Evolutionary conservation across 2,888 invertebrate genomes (phyloP), one percentile per base, ranked within the genome.

Genomic region (Andricus curvator): DNA sequence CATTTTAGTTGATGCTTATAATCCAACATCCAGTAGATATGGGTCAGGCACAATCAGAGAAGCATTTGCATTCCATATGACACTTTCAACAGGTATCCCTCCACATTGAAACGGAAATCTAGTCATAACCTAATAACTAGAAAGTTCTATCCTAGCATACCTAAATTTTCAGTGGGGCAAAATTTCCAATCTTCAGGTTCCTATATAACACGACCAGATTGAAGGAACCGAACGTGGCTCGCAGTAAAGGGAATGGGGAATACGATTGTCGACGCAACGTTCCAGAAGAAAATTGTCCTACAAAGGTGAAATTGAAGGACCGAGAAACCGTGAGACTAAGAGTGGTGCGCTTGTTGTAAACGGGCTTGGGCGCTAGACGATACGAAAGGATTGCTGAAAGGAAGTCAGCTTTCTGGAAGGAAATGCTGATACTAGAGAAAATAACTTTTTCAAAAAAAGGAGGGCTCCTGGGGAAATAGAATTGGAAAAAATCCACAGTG

Each of bases 251-350:
- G 87, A 89, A 90, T 86, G 87, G 88, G 88, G 87, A 91, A 91
- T 91, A 90, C 91, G 90, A 91, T 91, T 91, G 91, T 89, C 88
- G 89, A 88, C 81, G 87, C 88, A 90, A 88, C 89, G 90, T 89
- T 90, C 90, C 89, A 89, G 90, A 90, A 91, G 89, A 89, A 90
- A 90, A 91, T 90, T 91, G 88, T 88, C 88, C 88, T 88, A 88
- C 86, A 88, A 90, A 88, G 87, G 86, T 85, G 84, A 83, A 87
- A 85, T 85, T 83, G 84, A 85, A 85, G 83, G 82, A 80, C 77
- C 68, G 77, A 81, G 83, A 83, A 84, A 83, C 83, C 85, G 82
- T 81, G 84, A 83, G 83, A 56, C 74, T 74, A 74, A 33, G n/a
- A 74, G 33, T 74, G 33, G 33, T 33, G 51, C 51, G 51, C 74